Conservation (phyloP, 2,888 invertebrate species). For the Mimas tiliae region DNA sequence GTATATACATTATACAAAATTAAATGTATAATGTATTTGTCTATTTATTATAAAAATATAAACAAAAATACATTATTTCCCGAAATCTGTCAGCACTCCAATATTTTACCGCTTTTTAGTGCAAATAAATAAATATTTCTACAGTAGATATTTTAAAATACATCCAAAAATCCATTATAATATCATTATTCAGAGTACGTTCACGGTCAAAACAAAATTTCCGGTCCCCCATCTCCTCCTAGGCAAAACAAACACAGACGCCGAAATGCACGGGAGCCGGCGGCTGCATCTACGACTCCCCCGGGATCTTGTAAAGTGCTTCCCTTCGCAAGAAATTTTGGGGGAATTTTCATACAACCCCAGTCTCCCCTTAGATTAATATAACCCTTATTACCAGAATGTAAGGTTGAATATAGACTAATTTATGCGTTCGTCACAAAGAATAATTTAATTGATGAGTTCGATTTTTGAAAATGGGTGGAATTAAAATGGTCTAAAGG, state of each 20-base stretch:
- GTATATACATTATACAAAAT: no score
- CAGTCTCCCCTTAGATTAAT: conserved; percentile 29
- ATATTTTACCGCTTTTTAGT: neutral
- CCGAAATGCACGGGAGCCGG: conserved; percentile 61
- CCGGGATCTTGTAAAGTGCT: conserved; percentile 52
- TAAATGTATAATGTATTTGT: no score
- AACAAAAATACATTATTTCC: no score
- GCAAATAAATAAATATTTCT: neutral
- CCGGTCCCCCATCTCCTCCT: conserved; percentile 34
- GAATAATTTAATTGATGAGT: conserved; percentile 83
- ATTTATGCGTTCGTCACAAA: conserved; percentile 55
- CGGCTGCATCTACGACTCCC: conserved; percentile 66
- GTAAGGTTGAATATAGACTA: conserved; percentile 34
- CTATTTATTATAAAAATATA: no score
- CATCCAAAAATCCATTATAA: conserved; percentile 9
- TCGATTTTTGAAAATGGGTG: conserved; percentile 78
- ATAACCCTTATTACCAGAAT: conserved; percentile 26
- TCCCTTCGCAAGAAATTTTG: conserved; percentile 61
- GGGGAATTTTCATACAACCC: conserved; percentile 56
- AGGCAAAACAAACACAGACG: conserved; percentile 58
- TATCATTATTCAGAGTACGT: conserved; percentile 7
- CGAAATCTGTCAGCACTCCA: no score
- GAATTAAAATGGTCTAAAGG: conserved; percentile 30
- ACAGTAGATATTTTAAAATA: neutral
- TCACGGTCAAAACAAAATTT: conserved; percentile 43